These are phyloP conservation scores for Eudorcas thomsonii DNA, from an alignment of 2,113 vertebrate species.

Conservation along the genomic window DNA sequence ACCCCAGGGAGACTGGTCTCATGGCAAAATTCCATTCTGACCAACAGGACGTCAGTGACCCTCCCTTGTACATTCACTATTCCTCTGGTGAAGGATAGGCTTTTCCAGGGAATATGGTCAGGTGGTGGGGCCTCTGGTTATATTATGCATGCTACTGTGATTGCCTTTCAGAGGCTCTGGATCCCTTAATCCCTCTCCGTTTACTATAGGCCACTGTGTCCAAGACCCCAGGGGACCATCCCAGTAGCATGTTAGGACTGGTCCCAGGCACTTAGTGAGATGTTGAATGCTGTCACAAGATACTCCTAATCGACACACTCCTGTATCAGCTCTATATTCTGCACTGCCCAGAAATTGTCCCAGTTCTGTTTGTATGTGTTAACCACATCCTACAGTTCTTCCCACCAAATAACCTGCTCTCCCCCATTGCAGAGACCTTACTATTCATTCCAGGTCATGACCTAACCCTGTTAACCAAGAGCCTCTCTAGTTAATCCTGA, in stretches of 20 bases:
- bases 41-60: background rate
- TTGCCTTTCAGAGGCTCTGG: background rate
- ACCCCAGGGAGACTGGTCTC: background rate
- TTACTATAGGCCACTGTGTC: background rate
- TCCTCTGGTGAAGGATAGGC: background rate
- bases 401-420: background rate
- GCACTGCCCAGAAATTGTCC: background rate
- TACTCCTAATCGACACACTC: background rate
- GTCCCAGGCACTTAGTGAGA: background rate
- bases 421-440: background rate
- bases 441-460: background rate
- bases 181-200: background rate
- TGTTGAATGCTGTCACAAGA: background rate
- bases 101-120: background rate
- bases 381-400: background rate
- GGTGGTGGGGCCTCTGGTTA: background rate
- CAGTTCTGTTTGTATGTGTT: background rate
- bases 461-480: background rate
- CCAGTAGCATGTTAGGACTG: background rate
- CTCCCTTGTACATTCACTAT: background rate
- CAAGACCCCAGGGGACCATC: background rate
- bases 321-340: background rate
- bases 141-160: background rate
- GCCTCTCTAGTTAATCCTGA: background rate
- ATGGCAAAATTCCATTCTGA: background rate